Conservation (phyloP, 2,797 vertebrate species). For the Sebastes cheni region DNA sequence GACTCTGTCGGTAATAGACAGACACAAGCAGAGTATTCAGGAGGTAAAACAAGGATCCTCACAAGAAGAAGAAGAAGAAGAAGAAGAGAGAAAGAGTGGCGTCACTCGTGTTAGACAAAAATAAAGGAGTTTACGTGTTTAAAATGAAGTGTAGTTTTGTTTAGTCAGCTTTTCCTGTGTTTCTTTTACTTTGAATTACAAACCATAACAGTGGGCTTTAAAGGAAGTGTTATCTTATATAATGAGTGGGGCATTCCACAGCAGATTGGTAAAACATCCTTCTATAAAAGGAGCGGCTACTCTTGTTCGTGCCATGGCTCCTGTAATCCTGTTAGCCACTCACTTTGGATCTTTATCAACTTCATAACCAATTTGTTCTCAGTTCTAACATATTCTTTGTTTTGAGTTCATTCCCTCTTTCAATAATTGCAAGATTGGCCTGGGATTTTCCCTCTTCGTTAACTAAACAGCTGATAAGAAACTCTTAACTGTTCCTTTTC, state of each 20-base stretch:
- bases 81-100: neutral
- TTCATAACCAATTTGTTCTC: neutral
- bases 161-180: neutral
- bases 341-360: slow-evolving; percentile 3
- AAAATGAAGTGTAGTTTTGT: neutral
- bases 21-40: neutral
- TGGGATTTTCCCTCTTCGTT: neutral
- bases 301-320: neutral
- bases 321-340: slow-evolving; percentile 27
- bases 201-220: neutral
- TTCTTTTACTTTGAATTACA: neutral
- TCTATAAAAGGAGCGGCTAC: slow-evolving; percentile 19
- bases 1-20: neutral
- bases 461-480: neutral
- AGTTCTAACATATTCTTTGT: neutral
- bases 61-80: neutral
- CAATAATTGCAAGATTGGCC: neutral
- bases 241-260: neutral
- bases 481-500: neutral
- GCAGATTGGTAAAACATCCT: neutral
- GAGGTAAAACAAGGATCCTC: neutral
- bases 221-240: neutral
- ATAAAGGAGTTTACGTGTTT: neutral
- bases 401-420: neutral
- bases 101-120: neutral